Evolutionary conservation across 2,888 invertebrate genomes (phyloP), one percentile per base, ranked within the genome.

Genomic region (Epirrhoe tristata): DNA sequence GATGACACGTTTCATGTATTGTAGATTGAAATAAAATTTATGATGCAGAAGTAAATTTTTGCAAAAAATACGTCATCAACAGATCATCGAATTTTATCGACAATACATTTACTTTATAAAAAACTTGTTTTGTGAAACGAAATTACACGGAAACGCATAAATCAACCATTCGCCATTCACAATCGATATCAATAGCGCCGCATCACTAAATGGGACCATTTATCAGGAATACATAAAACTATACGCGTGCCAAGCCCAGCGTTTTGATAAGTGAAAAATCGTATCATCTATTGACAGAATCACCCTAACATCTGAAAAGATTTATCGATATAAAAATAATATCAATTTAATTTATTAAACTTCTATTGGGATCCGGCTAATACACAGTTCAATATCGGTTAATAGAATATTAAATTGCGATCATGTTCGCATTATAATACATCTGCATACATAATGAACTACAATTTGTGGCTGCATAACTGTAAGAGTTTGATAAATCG

Each of bases 381-480:
- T 81, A 79, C 78, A 79, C 75, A 77, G 69, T 76, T 78, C 73
- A 83, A 83, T 86, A 85, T 84, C 80, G 83, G 79, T 86, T 88
- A 86, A 86, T 86, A 85, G 84, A 89, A 89, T 86, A 90, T 89
- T 86, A 89, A 88, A 89, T 78, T 76, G 74, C 76, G 80, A 81
- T 80, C 74, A 63, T 71, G 78, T 81, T 77, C 78, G 77, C 75
- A 83, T 87, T 84, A 75, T 78, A 64, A 64, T 64, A 64, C 55
- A 87, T 87, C 84, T 88, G 86, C 87, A 89, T 89, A 83, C 76
- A 81, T 82, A 83, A 73, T 74, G 67, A 70, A 51, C 62, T 55
- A 52, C 56, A 62, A 66, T 72, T 72, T 74, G 70, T 56, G 70
- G 70, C 67, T 62, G 67, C 67, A 67, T 67, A 39, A 70, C 52